Conservation (phyloP, 2,888 invertebrate species). For the Cabera pusaria region DNA sequence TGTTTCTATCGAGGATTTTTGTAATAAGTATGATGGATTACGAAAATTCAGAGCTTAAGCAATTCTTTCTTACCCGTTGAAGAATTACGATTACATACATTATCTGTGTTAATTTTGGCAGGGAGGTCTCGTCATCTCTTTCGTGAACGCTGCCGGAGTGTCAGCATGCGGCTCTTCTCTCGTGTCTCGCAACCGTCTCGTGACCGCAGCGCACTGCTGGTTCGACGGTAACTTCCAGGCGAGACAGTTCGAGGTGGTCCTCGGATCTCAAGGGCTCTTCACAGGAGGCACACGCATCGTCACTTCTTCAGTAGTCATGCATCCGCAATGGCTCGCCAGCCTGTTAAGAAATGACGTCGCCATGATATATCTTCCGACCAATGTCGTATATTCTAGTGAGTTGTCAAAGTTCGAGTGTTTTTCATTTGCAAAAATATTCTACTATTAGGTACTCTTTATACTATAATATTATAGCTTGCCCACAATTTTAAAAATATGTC, state of each 20-base stretch:
- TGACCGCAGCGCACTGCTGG: conserved; percentile 69
- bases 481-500: no score
- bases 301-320: conserved; percentile 45
- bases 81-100: no score
- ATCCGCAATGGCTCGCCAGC: conserved; percentile 44
- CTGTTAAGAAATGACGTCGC: conserved; percentile 53
- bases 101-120: no score
- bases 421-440: no score
- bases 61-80: no score
- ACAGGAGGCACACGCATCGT: conserved; percentile 49
- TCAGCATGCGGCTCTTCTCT: conserved; percentile 58
- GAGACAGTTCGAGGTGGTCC: conserved; percentile 46
- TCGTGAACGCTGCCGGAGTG: conserved; percentile 38
- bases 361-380: conserved; percentile 47
- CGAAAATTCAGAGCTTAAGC: no score
- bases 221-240: conserved; percentile 48
- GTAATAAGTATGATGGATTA: no score
- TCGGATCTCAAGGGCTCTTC: conserved; percentile 52
- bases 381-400: conserved; percentile 41
- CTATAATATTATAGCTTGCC: no score
- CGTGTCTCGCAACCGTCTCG: conserved; percentile 41
- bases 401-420: no score
- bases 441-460: no score
- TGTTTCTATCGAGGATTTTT: no score
- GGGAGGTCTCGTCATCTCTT: conserved; percentile 55